Evolutionary conservation across 1,140 invertebrate genomes (phyloP).

Genomic region (Saccostrea cuccullata): DNA sequence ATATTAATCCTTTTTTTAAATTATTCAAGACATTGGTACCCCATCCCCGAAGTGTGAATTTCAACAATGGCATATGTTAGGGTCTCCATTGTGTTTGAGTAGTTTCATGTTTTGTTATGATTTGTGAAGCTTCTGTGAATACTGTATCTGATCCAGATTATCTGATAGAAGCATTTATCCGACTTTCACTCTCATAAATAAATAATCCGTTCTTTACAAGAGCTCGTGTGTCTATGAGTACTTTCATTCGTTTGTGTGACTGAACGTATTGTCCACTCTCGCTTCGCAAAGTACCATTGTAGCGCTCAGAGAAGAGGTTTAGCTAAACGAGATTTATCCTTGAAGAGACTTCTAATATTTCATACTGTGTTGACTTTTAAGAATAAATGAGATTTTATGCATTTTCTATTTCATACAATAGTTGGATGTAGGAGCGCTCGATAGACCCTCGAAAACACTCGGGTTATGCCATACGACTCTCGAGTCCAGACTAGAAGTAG

Average conservation of each 20-base stretch:
- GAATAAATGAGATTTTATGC: constrained; percentile 57
- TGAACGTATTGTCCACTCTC: constrained; percentile 47
- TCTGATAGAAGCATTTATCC: constrained; percentile 24
- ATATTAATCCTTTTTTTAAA: constrained; percentile 24
- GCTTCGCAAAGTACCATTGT: constrained; percentile 48
- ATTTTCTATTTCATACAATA: constrained; percentile 46
- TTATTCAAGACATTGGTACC: constrained; percentile 31
- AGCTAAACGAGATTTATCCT: constrained; percentile 42
- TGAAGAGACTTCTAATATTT: constrained; percentile 53
- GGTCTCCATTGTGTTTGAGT: constrained; percentile 19
- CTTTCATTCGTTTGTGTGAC: constrained; percentile 44
- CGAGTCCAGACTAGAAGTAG: constrained; percentile 43
- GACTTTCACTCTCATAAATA: constrained; percentile 38
- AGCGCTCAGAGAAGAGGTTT: constrained; percentile 28
- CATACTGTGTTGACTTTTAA: constrained; percentile 57
- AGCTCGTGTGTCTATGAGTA: constrained; percentile 30
- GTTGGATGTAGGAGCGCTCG: constrained; percentile 39
- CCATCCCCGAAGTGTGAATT: background rate
- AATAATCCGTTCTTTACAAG: constrained; percentile 38
- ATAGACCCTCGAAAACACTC: constrained; percentile 40
- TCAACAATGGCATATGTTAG: constrained; percentile 5
- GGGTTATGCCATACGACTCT: constrained; percentile 46
- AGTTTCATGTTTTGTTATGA: constrained; percentile 29
- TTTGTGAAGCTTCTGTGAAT: constrained; percentile 23
- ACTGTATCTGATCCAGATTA: constrained; percentile 35